These are phyloP conservation scores for Nannoperca australis DNA, from an alignment of 2,797 vertebrate genomes.

Conservation along the genomic window DNA sequence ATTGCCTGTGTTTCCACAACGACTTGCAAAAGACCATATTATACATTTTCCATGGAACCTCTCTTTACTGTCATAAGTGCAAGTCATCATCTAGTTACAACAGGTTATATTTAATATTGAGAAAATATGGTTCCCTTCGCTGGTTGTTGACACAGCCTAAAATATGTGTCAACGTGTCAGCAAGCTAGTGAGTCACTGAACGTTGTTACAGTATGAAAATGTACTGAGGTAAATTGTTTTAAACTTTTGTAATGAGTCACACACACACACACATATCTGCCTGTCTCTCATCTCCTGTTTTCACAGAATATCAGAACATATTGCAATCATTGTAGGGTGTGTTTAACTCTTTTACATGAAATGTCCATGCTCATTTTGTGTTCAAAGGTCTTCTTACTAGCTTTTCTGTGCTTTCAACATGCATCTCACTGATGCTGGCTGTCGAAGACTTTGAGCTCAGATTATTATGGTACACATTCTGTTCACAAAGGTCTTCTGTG, in stretches of 20 bases:
- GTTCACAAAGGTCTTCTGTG: neutral
- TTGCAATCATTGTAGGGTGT: too few relatives aligned
- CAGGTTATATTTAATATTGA: neutral
- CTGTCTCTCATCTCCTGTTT: constrained; percentile 1
- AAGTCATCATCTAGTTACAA: neutral
- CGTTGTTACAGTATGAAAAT: neutral
- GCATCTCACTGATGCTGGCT: neutral
- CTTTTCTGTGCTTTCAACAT: neutral
- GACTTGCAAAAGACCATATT: neutral
- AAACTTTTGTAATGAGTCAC: constrained; percentile 40
- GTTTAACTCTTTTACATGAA: neutral
- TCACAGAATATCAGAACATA: neutral
- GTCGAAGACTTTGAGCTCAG: neutral
- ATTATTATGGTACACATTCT: neutral
- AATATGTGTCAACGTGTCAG: neutral
- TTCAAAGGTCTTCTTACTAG: neutral
- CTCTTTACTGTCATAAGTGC: neutral
- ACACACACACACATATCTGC: neutral
- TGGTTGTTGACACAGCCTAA: neutral
- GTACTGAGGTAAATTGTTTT: neutral
- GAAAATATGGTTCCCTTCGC: neutral
- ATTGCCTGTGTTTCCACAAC: constrained; percentile 39
- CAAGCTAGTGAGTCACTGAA: constrained; percentile 37
- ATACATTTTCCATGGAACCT: neutral
- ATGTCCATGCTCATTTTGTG: neutral